Evolutionary conservation across 2,113 vertebrate species (phyloP), one percentile per base, ranked within the genome.

Genomic region (Sterna hirundo): DNA sequence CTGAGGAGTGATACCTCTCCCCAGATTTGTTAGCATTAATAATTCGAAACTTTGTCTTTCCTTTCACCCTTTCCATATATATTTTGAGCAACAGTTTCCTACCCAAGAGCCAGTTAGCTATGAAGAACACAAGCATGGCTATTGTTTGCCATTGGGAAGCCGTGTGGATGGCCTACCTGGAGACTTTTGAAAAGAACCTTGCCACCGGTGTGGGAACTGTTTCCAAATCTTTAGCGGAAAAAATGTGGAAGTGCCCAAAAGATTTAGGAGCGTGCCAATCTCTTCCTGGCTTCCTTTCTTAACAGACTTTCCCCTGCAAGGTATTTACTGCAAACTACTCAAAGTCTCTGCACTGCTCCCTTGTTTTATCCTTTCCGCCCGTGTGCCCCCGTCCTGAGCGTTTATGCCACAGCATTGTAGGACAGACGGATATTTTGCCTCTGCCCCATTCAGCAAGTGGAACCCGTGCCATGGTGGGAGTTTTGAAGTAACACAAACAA

Each of bases 371-470:
- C 47, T 69, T 86, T 40, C 21, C 34, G 64, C 34, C 30, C 14
- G 5, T 2, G 0, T 27, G 32, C 36, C 14, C 34, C 36, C 13
- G n/a, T 42, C 20, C 32, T 20, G 44, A 12, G 32, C 4, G 0
- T 54, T 75, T 51, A 15, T 29, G 15, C 17, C 5, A 0, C 14
- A 69, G 1, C 13, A 40, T 47, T 3, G 1, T 47, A 46, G 61
- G 65, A 72, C 16, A 2, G 61, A 51, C 1, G 4, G 30, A 3
- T 38, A 20, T 9, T 79, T 49, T 71, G 55, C 16, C 34, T 20
- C 36, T 44, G 21, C 9, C 11, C 18, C 1, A 3, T 47, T 44
- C 10, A 5, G 57, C 0, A 0, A 54, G 30, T 5, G 42, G 52
- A 75, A 38, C 10, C 65, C 16, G 3, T n/a, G 20, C 30, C 15